Percentiles rank a stretch among this genome's conserved stretches.
Conservation (phyloP, 2,113 vertebrate genomes). For the Lagopus muta region DNA sequence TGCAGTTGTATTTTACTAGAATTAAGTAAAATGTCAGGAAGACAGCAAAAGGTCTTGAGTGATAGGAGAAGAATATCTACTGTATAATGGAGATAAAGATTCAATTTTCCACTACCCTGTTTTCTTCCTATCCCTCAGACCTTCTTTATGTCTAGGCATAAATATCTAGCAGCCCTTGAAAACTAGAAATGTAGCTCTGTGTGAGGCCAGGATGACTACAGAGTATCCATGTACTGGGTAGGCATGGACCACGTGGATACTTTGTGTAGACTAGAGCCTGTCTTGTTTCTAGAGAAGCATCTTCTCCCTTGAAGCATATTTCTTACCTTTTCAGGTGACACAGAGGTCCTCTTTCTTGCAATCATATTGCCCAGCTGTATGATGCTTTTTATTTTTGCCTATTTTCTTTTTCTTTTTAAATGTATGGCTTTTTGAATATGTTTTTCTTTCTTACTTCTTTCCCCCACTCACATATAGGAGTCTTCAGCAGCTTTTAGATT, state of each 20-base stretch:
- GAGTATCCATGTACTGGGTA: not conserved
- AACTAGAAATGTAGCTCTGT: not conserved
- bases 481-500: constrained; percentile 94
- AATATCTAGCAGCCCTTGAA: not conserved
- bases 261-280: not conserved
- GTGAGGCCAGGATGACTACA: not conserved
- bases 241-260: too few species aligned
- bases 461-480: constrained; percentile 79
- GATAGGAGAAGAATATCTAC: not conserved
- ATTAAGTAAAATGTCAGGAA: not conserved
- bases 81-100: not conserved
- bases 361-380: not conserved
- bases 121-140: not conserved
- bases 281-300: not conserved
- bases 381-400: not conserved
- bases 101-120: not conserved
- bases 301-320: not conserved
- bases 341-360: not conserved
- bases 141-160: not conserved
- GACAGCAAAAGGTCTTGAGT: not conserved
- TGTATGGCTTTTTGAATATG: not conserved
- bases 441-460: not conserved
- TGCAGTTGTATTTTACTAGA: not conserved
- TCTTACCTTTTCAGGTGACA: not conserved
- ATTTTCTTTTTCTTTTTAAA: not conserved